phyloP scores from a whole-genome alignment of 2,797 vertebrate species.

The Xiphorhynchus erythropygius region DNA sequence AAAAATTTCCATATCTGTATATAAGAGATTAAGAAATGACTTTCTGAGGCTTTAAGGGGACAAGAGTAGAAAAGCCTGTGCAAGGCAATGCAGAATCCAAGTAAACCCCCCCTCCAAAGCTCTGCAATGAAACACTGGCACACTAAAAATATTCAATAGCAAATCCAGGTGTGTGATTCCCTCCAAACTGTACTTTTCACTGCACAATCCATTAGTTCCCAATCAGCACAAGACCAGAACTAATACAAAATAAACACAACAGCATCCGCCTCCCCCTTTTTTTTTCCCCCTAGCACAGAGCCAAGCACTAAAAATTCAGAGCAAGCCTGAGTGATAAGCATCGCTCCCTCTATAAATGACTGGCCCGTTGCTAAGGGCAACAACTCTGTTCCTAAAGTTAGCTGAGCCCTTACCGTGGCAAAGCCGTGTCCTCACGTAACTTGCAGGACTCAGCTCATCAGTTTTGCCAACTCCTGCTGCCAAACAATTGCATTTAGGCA shows the following conservation, averaged over 20 bases:
- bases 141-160: neutral
- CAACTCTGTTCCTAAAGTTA: constrained; percentile 59
- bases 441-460: constrained; percentile 3
- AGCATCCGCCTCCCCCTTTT: neutral
- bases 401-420: constrained; percentile 12
- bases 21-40: neutral
- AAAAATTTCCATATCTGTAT: neutral
- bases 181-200: neutral
- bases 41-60: neutral
- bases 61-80: neutral
- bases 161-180: neutral
- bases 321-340: constrained; percentile 35
- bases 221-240: neutral
- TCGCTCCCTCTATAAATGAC: constrained; percentile 43
- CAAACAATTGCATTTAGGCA: neutral
- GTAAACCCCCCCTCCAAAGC: neutral
- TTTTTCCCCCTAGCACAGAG: neutral
- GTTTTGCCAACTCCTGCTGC: neutral
- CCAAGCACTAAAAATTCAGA: constrained; percentile 29
- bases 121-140: neutral
- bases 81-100: neutral
- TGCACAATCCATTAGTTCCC: neutral
- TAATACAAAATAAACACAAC: neutral
- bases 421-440: constrained; percentile 18
- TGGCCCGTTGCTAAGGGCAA: constrained; percentile 58